These are phyloP conservation scores for Elysia chlorotica DNA, from an alignment of 1,140 invertebrate species.

Conservation along the genomic window DNA sequence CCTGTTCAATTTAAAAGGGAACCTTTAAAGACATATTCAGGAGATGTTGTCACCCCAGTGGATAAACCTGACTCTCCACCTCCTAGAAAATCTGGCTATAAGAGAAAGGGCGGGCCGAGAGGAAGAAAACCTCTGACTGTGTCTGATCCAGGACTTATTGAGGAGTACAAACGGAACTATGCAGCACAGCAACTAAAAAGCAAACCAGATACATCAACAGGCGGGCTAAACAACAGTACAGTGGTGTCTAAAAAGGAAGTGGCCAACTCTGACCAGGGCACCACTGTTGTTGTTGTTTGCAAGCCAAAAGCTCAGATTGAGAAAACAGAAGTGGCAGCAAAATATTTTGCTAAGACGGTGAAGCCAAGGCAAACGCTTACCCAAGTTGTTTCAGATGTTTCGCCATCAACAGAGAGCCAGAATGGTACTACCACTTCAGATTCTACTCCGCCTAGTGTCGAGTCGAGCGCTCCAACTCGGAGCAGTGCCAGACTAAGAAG, in stretches of 20 bases:
- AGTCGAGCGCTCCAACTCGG: no score
- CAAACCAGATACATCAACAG: conserved; percentile 18
- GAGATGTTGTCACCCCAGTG: conserved; percentile 24
- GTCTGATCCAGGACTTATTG: conserved; percentile 27
- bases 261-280: conserved; percentile 36
- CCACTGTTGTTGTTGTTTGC: conserved; percentile 45
- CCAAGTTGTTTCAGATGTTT: neutral
- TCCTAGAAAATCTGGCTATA: conserved; percentile 2
- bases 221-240: conserved; percentile 40
- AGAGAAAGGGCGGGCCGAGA: neutral
- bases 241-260: conserved; percentile 43
- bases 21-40: conserved; percentile 23
- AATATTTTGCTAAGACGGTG: conserved; percentile 28
- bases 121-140: conserved; percentile 26
- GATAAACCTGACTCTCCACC: conserved; percentile 21
- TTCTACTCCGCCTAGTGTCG: neutral
- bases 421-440: neutral
- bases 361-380: conserved; percentile 12
- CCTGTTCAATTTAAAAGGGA: conserved; percentile 17
- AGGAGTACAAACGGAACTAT: conserved; percentile 25
- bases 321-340: conserved; percentile 27
- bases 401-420: neutral
- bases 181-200: conserved; percentile 13
- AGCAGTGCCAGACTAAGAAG: neutral
- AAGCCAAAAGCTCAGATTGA: conserved; percentile 30